Conservation (phyloP, 2,113 vertebrate genomes). For the Ammodytes dubius region DNA sequence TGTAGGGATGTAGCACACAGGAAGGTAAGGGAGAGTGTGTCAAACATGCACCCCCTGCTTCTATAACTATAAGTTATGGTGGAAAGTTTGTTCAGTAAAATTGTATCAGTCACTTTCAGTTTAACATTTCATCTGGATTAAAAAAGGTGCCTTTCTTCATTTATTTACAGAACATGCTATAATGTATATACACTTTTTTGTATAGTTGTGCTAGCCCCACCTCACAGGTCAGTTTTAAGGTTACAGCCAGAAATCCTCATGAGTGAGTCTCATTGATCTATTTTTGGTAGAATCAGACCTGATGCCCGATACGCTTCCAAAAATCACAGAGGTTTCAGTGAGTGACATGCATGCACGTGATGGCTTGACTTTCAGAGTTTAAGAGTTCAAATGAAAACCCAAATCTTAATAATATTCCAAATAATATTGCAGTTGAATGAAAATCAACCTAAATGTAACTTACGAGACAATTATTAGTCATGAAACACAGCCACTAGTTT, state of each 20-base stretch:
- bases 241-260: constrained; percentile 18
- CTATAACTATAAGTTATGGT: neutral
- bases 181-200: neutral
- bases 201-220: neutral
- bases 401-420: no score
- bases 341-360: neutral
- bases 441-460: neutral
- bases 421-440: neutral
- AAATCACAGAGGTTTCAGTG: neutral
- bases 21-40: neutral
- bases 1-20: neutral
- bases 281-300: constrained; percentile 3
- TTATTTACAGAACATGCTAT: neutral
- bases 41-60: neutral
- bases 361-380: neutral
- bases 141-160: no score
- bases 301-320: neutral
- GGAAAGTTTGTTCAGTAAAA: neutral
- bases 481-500: neutral
- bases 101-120: neutral
- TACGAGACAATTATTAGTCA: neutral
- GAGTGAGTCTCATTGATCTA: neutral
- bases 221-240: constrained; percentile 24
- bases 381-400: no score
- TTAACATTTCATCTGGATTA: neutral